Evolutionary conservation across 1,140 invertebrate genomes (phyloP).

Genomic region (Aphis craccivora): DNA sequence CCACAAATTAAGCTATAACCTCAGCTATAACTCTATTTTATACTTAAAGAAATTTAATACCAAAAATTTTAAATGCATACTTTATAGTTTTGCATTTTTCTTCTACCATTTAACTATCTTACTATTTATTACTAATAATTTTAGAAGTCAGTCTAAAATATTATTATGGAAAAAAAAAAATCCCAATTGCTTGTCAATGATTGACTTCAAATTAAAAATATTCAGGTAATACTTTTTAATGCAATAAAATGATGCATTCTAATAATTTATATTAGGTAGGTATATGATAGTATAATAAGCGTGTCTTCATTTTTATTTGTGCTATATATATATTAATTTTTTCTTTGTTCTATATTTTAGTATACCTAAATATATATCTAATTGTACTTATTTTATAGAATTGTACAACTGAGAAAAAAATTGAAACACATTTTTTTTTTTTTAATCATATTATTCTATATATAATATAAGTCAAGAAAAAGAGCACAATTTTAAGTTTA

Average conservation of each 20-base stretch:
- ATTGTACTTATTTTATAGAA: too few species aligned
- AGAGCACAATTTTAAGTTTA: neutral
- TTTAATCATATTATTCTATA: neutral
- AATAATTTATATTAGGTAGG: too few species aligned
- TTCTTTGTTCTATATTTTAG: too few species aligned
- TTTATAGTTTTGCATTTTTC: neutral
- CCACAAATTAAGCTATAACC: neutral
- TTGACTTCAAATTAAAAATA: neutral
- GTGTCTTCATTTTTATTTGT: too few species aligned
- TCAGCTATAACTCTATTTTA: neutral
- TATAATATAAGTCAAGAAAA: neutral
- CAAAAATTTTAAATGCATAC: neutral
- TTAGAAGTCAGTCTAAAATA: neutral
- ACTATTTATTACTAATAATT: neutral
- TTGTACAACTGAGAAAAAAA: too few species aligned
- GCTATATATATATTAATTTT: too few species aligned
- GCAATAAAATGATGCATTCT: neutral
- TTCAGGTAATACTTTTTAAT: neutral
- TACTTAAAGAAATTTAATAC: neutral
- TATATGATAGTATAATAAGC: neutral
- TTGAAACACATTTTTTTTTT: neutral
- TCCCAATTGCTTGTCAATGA: neutral
- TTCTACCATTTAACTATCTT: neutral
- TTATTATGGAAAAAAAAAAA: too few species aligned
- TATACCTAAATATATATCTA: too few species aligned